Evolutionary conservation across 2,113 vertebrate species (phyloP).

Genomic region (Ahaetulla prasina): DNA sequence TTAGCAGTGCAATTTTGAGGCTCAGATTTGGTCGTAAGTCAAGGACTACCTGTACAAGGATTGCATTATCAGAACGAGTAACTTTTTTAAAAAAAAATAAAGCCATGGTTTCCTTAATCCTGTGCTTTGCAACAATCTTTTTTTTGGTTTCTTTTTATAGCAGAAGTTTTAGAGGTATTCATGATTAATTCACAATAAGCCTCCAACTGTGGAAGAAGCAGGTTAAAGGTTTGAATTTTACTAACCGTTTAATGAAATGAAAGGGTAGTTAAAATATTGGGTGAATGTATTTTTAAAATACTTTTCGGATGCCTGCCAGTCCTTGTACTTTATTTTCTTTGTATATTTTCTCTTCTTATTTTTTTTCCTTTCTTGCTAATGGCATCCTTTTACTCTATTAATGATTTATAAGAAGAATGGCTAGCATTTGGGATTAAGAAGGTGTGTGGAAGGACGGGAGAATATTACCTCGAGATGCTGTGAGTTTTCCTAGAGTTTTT

Average conservation of each 20-base stretch:
- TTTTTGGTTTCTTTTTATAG: neutral
- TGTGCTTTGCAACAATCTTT: neutral
- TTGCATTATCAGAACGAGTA: neutral
- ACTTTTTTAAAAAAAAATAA: neutral
- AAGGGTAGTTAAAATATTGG: slow-evolving; percentile 6
- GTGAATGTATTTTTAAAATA: neutral
- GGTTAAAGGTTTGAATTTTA: slow-evolving; percentile 44
- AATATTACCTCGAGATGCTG: neutral
- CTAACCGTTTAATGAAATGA: slow-evolving; percentile 42
- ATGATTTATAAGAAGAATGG: slow-evolving; percentile 42
- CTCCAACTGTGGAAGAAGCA: slow-evolving; percentile 24
- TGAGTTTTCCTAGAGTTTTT: neutral
- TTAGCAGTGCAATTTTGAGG: too few relatives aligned
- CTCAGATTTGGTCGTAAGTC: too few relatives aligned
- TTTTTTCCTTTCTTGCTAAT: slow-evolving; percentile 21
- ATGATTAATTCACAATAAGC: slow-evolving; percentile 36
- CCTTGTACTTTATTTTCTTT: slow-evolving; percentile 1
- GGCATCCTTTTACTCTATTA: slow-evolving; percentile 44
- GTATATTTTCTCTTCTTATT: neutral
- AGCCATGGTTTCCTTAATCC: neutral
- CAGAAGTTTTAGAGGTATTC: slow-evolving; percentile 21
- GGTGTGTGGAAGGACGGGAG: neutral
- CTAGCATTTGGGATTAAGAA: slow-evolving; percentile 8
- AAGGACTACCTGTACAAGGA: too few relatives aligned
- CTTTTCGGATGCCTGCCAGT: slow-evolving; percentile 1